Evolutionary conservation across 2,888 invertebrate species (phyloP), one percentile per base, ranked within the genome.

Genomic region (Pristionchus arcanus): DNA sequence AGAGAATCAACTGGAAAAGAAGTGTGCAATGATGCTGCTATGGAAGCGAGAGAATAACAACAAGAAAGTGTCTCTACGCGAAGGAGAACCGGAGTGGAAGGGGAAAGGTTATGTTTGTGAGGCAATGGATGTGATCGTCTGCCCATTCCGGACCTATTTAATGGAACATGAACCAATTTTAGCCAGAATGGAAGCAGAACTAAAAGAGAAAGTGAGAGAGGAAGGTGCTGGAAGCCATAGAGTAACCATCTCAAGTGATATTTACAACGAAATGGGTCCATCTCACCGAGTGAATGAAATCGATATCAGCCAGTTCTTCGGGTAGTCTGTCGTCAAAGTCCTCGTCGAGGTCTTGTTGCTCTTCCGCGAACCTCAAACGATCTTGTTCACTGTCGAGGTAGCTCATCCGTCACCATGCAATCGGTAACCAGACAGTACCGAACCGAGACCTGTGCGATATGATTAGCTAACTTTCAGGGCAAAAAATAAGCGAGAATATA

Each of bases 1-100:
- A 15, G 28, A 49, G 49, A 81, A 81, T 81, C 81, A n/a, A 81
- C 74, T 16, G 53, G 49, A 49, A 53, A 53, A 28, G 42, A 49
- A 53, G 49, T 74, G 74, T 74, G 74, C 71, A 71, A 34, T 71
- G 71, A 71, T 19, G 77, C 49, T 42, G 16, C 49, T 53, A 28
- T 15, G n/a, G n/a, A 81, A 81, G 81, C 81, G 81, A 53, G 81
- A 81, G 53, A 81, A 77, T n/a, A n/a, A 81, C 81, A 81, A 81
- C 81, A 81, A 81, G 49, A 81, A 74, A 81, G 81, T 81, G 19
- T 81, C 81, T 81, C 49, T n/a, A 53, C 28, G 25, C 74, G 74
- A 21, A 81, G 55, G 34, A 63, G 59, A 59, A 84, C 59, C 59
- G 84, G 37, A 63, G 59, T 31, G 59, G 55, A 21, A 25, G 63